Conservation (phyloP, 1,140 invertebrate genomes). For the Drosophila bocki region DNA sequence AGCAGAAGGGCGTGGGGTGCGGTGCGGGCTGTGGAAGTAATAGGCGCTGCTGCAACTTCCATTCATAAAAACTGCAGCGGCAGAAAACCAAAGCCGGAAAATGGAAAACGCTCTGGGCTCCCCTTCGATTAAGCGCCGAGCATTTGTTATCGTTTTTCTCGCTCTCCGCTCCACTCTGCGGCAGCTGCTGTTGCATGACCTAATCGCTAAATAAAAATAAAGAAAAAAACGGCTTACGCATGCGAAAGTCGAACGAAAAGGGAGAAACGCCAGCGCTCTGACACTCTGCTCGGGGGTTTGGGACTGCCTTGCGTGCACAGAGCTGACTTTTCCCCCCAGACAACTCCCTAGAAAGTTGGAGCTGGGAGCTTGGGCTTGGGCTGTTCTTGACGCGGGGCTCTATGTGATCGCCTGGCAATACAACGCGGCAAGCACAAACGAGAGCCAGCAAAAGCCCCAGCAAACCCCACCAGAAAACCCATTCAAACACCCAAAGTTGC, state of each 20-base stretch:
- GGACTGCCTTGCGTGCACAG: conserved; percentile 55
- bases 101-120: conserved; percentile 32
- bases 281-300: conserved; percentile 25
- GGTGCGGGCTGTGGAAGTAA: conserved; percentile 37
- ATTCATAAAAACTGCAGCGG: conserved; percentile 68
- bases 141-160: conserved; percentile 56
- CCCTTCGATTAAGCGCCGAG: conserved; percentile 27
- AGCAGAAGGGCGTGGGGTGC: conserved; percentile 16
- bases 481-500: conserved; percentile 31
- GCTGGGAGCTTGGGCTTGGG: conserved; percentile 3
- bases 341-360: conserved; percentile 74
- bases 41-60: conserved; percentile 34
- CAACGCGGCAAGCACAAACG: conserved; percentile 7
- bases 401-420: conserved; percentile 17
- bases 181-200: conserved; percentile 73
- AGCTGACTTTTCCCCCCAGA: conserved; percentile 30
- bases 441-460: neutral
- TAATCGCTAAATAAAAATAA: conserved; percentile 71
- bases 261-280: conserved; percentile 32
- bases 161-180: conserved; percentile 14
- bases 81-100: conserved; percentile 49
- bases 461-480: conserved; percentile 32
- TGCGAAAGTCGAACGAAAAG: conserved; percentile 55
- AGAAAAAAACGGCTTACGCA: conserved; percentile 46
- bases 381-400: conserved; percentile 30